Evolutionary conservation across 2,113 vertebrate genomes (phyloP), one percentile per base, ranked within the genome.

Genomic region (Helogale parvula): DNA sequence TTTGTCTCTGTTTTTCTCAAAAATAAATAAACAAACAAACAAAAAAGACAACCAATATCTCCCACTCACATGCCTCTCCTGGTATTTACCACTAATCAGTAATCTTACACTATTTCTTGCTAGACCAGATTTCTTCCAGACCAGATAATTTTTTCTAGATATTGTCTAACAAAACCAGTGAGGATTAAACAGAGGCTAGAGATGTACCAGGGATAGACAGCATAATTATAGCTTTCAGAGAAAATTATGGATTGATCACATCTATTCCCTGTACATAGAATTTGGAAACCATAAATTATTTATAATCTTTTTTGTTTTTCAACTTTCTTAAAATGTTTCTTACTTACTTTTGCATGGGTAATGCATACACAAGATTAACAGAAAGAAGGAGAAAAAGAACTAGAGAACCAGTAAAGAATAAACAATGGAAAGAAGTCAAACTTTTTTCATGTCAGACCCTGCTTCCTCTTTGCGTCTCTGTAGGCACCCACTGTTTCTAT

Each of bases 211-310:
- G 17, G 50, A 12, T 69, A 69, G 66, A 74, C 83, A 90, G 50
- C 15, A 3, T 96, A 84, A 94, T 74, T 72, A 27, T 80, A 90
- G 45, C 41, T 76, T 88, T 96, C 27, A 77, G 77, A 80, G 33
- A 74, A 96, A 76, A 79, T 38, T 90, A n/a, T 80, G 38, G 14
- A 45, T 76, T 41, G 13, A 80, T 88, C 35, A 77, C n/a, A 77
- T 92, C 60, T 87, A 19, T 96, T 96, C 57, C 45, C 15, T 85
- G 1, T 71, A 52, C 13, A 82, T 25, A 27, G 60, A 83, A 87
- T 71, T 96, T 93, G n/a, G 29, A 87, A 93, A 89, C 69, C 15
- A n/a, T 45, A 93, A 23, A 35, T 87, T 57, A 81, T 88, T 93
- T 69, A 52, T 29, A 63, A 83, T 13, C 54, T 90, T 82, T 47